These are phyloP conservation scores for Globodera ellingtonae DNA, from an alignment of 1,140 invertebrate species.

Conservation along the genomic window DNA sequence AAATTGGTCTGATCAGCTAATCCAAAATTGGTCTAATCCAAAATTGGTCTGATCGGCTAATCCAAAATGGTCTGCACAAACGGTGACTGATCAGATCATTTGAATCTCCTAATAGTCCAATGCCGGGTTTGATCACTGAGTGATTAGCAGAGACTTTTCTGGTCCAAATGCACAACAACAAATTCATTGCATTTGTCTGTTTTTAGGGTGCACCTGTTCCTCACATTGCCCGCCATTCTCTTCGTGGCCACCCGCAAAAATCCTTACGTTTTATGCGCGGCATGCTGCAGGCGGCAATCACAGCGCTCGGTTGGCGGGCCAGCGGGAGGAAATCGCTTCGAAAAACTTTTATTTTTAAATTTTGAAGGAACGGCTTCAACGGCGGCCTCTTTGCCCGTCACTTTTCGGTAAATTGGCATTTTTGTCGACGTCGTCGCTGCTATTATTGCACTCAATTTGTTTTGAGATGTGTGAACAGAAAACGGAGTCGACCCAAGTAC, in stretches of 20 bases:
- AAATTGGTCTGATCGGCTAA: too few relatives aligned
- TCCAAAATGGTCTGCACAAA: too few relatives aligned
- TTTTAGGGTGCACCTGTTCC: slow-evolving; percentile 49
- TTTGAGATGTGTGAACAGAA: slow-evolving; percentile 67
- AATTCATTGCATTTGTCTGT: background rate
- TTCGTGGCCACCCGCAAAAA: slow-evolving; percentile 77
- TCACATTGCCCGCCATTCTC: slow-evolving; percentile 71
- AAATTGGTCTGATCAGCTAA: too few relatives aligned
- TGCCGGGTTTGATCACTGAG: background rate
- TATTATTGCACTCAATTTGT: slow-evolving; percentile 47
- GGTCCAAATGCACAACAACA: background rate
- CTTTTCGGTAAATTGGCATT: slow-evolving; percentile 71
- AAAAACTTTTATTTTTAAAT: too few relatives aligned
- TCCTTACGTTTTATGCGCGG: slow-evolving; percentile 80
- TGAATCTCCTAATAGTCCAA: background rate
- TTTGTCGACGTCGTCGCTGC: too few relatives aligned
- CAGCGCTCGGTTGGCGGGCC: slow-evolving; percentile 79
- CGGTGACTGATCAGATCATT: slow-evolving; percentile 62
- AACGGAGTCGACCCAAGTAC: slow-evolving; percentile 71
- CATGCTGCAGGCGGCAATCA: slow-evolving; percentile 83
- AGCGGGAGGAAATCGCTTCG: too few relatives aligned
- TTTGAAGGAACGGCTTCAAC: slow-evolving; percentile 67
- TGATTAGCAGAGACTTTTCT: background rate
- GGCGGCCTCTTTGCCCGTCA: slow-evolving; percentile 88
- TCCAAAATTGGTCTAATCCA: too few relatives aligned